Percentiles rank a stretch among this genome's conserved stretches.
phyloP scores from a whole-genome alignment of 2,797 vertebrate species.

The Xenentodon cancila region DNA sequence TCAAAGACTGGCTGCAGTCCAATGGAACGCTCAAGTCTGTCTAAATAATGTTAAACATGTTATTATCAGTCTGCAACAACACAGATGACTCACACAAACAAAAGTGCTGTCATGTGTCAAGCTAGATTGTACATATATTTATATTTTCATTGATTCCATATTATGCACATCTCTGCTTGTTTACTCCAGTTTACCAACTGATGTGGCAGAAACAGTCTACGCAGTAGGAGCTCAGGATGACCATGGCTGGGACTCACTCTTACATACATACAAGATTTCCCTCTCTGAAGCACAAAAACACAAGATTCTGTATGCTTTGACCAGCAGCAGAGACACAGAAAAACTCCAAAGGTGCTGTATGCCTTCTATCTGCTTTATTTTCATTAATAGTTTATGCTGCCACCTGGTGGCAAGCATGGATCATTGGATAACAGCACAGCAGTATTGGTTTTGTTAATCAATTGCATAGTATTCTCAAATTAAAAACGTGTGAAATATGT shows the following conservation, averaged over 20 bases:
- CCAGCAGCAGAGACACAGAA: slow-evolving; percentile 73
- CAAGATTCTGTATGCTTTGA: slow-evolving; percentile 79
- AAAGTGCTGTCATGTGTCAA: neutral
- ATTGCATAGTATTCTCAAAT: neutral
- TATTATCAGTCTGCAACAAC: neutral
- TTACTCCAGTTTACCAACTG: slow-evolving; percentile 78
- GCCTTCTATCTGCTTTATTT: neutral
- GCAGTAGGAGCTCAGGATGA: slow-evolving; percentile 79
- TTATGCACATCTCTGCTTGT: slow-evolving; percentile 23
- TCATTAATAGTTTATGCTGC: slow-evolving; percentile 29
- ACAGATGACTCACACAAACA: slow-evolving; percentile 13
- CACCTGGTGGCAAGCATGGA: slow-evolving; percentile 41
- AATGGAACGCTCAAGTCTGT: slow-evolving; percentile 73
- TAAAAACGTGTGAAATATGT: neutral
- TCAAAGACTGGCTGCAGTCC: slow-evolving; percentile 78
- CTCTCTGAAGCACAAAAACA: slow-evolving; percentile 78
- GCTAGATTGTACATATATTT: neutral
- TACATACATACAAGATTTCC: slow-evolving; percentile 76
- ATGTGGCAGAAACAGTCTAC: slow-evolving; percentile 79
- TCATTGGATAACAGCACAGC: neutral
- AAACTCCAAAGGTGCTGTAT: slow-evolving; percentile 76
- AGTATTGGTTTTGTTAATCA: neutral
- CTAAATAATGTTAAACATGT: slow-evolving; percentile 25
- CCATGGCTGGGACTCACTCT: slow-evolving; percentile 78
- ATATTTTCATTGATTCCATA: slow-evolving; percentile 8